phyloP scores from a whole-genome alignment of 2,113 vertebrate species.

The Grammomys dolichurus region DNA sequence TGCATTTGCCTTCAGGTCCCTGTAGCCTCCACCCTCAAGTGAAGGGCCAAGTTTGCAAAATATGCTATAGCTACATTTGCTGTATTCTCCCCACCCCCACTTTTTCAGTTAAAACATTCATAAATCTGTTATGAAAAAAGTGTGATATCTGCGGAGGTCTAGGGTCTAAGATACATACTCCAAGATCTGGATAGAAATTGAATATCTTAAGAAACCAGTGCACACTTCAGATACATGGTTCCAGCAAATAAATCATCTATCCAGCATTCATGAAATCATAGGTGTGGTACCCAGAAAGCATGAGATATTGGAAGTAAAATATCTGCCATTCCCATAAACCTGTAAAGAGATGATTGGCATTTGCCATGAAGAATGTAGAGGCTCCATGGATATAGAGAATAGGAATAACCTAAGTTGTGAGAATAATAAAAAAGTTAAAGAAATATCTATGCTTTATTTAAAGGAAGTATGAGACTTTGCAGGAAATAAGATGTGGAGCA shows the following conservation, averaged over 20 bases:
- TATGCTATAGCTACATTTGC: not conserved
- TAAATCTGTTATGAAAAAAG: not conserved
- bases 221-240: not conserved
- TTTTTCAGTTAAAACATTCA: conserved; percentile 35
- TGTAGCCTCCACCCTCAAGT: not conserved
- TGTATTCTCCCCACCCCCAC: not conserved
- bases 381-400: not conserved
- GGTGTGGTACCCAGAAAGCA: not conserved
- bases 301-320: not conserved
- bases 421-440: not conserved
- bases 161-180: not conserved
- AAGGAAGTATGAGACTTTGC: not conserved
- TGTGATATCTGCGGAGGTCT: not conserved
- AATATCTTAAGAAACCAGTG: not conserved
- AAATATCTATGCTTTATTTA: not conserved
- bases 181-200: not conserved
- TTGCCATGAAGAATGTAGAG: not conserved
- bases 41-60: not conserved
- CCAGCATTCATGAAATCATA: not conserved
- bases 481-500: not conserved
- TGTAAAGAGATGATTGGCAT: not conserved
- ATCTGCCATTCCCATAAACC: not conserved
- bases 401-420: not conserved
- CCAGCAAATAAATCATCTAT: not conserved
- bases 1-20: not conserved